Conservation (phyloP, 2,797 vertebrate genomes). For the Netta rufina region DNA sequence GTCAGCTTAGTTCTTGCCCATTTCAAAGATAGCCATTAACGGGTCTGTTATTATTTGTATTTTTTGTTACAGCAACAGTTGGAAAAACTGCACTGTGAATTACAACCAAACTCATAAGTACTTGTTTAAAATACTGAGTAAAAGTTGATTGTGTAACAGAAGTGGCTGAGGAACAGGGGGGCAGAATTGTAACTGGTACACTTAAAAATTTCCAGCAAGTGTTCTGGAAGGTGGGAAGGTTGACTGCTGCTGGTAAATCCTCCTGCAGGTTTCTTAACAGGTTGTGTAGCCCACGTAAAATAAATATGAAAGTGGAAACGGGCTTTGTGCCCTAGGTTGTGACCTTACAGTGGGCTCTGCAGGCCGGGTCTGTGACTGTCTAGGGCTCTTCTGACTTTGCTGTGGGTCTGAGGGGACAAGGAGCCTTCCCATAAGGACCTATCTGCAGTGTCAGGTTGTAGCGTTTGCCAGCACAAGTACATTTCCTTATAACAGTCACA, state of each 20-base stretch:
- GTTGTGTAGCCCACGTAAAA: fast-evolving
- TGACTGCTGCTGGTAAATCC: not conserved
- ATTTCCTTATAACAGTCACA: not conserved
- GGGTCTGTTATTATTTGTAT: not conserved
- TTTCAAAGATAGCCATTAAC: not conserved
- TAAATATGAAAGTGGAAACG: fast-evolving
- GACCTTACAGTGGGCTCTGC: not conserved
- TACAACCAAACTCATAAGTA: not conserved
- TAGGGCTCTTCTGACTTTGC: not conserved
- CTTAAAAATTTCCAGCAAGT: not conserved
- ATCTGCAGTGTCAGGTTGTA: not conserved
- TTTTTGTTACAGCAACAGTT: not conserved
- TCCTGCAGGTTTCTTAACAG: not conserved
- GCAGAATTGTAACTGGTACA: not conserved
- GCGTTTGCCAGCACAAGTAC: fast-evolving
- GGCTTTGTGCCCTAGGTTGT: not conserved
- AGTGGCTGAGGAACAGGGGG: not conserved
- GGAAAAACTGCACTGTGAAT: not conserved
- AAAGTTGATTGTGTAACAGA: not conserved
- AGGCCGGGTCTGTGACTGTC: not conserved
- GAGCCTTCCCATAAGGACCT: fast-evolving
- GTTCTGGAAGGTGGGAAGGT: not conserved
- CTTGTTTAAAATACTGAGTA: not conserved
- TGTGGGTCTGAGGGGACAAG: not conserved
- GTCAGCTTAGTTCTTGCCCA: not conserved